Evolutionary conservation across 2,797 vertebrate genomes (phyloP), one percentile per base, ranked within the genome.

Genomic region (Dryobates pubescens): DNA sequence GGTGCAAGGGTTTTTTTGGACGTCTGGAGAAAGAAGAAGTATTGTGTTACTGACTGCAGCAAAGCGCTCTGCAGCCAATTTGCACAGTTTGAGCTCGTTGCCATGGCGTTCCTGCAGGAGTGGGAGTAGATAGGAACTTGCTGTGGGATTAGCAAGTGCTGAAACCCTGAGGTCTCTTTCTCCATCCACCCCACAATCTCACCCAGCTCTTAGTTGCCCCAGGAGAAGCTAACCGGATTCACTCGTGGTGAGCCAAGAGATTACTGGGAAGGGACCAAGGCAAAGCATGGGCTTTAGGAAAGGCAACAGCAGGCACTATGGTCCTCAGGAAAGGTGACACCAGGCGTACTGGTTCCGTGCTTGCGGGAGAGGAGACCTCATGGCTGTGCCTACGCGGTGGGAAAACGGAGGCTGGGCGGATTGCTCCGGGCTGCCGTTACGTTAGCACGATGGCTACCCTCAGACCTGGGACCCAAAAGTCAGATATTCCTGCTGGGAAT

Each of bases 1-100:
- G 72, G 17, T 82, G 72, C 75, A 64, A 72, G 69, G 1, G 56
- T 63, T 19, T 62, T 23, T 24, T 58, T 93, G 59, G 72, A 68
- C 71, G 82, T 27, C 27, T 80, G 56, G 17, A 84, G 89, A 65
- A 71, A 85, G 78, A 73, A 61, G 82, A 95, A 93, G 79, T 92
- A 85, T 92, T 93, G 90, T 95, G 92, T 96, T 94, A 94, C 95
- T 74, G 86, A 94, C 89, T 82, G 80, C 94, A 94, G 89, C 92
- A 94, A 96, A 93, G n/a, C 36, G 58, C 43, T 82, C 91, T 73
- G 89, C 93, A 93, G 96, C 96, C 96, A 97, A 85, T 63, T 94
- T 83, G 80, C 80, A 95, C 95, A 96, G 92, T 95, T 94, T 94
- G 86, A 96, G 84, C 85, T 86, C 3, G 92, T 95, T 96, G 69